phyloP scores from a whole-genome alignment of 2,797 vertebrate genomes.

The Brotula barbata region DNA sequence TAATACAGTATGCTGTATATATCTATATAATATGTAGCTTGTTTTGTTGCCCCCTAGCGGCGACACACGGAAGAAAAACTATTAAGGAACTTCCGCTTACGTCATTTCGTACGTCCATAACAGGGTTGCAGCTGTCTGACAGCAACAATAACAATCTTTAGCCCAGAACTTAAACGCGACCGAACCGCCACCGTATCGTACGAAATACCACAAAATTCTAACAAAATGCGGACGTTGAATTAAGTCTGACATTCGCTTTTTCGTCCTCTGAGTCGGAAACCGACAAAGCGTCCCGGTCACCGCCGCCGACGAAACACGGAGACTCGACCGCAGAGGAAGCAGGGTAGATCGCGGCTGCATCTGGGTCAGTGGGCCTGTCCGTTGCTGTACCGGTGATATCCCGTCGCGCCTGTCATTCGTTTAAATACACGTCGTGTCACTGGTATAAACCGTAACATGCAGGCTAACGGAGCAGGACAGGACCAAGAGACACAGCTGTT shows the following conservation, averaged over 20 bases:
- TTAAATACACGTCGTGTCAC: constrained; percentile 47
- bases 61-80: constrained; percentile 75
- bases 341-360: constrained; percentile 86
- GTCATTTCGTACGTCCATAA: constrained; percentile 86
- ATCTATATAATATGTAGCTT: neutral
- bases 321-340: constrained; percentile 83
- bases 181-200: constrained; percentile 36
- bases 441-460: constrained; percentile 78
- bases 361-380: constrained; percentile 86
- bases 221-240: constrained; percentile 78
- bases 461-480: constrained; percentile 88
- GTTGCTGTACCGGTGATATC: constrained; percentile 58
- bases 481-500: constrained; percentile 78
- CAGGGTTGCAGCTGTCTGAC: constrained; percentile 86
- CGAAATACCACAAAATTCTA: constrained; percentile 51
- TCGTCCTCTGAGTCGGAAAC: constrained; percentile 84
- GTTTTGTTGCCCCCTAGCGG: constrained; percentile 28
- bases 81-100: constrained; percentile 92
- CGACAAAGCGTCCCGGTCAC: constrained; percentile 82
- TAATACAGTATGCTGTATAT: no score
- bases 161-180: constrained; percentile 31
- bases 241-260: constrained; percentile 84
- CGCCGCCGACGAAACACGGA: constrained; percentile 84
- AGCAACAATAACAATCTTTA: constrained; percentile 85
- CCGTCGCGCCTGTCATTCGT: constrained; percentile 60